Conservation (phyloP, 2,888 invertebrate genomes). For the Subacronicta megacephala region DNA sequence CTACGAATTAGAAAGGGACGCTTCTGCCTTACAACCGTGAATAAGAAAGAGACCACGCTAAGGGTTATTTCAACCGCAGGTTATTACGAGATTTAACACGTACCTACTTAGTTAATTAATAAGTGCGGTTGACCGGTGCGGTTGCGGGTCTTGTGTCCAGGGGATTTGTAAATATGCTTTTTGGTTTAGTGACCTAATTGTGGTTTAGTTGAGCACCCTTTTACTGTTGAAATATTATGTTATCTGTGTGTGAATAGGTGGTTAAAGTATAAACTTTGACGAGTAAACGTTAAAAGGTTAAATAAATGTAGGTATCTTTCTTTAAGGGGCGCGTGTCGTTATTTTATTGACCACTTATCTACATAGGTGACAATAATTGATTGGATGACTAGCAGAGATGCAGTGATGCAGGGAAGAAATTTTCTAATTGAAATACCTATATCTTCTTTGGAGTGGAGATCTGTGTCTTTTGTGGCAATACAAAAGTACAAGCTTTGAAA, state of each 20-base stretch:
- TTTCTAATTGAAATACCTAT: too few relatives aligned
- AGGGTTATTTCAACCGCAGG: constrained; percentile 85
- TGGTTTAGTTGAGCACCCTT: constrained; percentile 63
- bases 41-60: constrained; percentile 71
- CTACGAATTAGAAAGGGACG: constrained; percentile 67
- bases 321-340: too few relatives aligned
- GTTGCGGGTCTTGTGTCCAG: constrained; percentile 71
- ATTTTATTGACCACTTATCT: too few relatives aligned
- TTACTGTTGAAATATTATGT: constrained; percentile 50
- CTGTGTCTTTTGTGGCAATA: constrained; percentile 4
- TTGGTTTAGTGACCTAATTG: constrained; percentile 82
- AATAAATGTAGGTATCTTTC: not conserved
- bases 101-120: constrained; percentile 88
- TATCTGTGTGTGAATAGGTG: constrained; percentile 44
- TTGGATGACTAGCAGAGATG: too few relatives aligned
- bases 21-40: constrained; percentile 37
- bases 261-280: constrained; percentile 33
- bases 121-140: constrained; percentile 86
- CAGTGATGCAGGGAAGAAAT: too few relatives aligned
- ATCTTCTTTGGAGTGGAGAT: not conserved
- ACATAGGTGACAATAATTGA: too few relatives aligned
- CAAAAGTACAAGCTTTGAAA: too few relatives aligned
- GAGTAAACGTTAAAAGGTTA: constrained; percentile 8
- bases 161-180: constrained; percentile 83
- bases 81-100: constrained; percentile 88